These are phyloP conservation scores for Drusus annulatus DNA, from an alignment of 1,140 invertebrate species.

Conservation along the genomic window DNA sequence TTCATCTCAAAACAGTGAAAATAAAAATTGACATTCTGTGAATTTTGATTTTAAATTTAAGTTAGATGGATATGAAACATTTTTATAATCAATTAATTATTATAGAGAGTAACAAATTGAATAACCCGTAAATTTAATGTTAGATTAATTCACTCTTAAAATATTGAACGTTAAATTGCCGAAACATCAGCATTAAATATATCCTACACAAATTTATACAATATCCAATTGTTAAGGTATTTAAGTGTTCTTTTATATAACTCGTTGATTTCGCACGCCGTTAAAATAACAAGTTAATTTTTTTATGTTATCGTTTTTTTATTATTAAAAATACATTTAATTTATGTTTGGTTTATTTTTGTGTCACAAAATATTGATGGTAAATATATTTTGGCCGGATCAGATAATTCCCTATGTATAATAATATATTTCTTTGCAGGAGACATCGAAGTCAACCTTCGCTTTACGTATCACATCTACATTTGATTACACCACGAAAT, in stretches of 20 bases:
- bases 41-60: slow-evolving; percentile 39
- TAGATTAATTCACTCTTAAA: slow-evolving; percentile 30
- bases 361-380: slow-evolving; percentile 57
- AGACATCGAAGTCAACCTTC: too few species aligned
- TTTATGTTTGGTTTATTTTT: slow-evolving; percentile 50
- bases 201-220: slow-evolving; percentile 9
- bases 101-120: slow-evolving; percentile 19
- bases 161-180: slow-evolving; percentile 27
- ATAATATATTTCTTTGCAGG: slow-evolving; percentile 26
- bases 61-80: not conserved
- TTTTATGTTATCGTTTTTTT: slow-evolving; percentile 51
- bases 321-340: slow-evolving; percentile 56
- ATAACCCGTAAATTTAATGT: slow-evolving; percentile 15
- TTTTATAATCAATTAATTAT: slow-evolving; percentile 4
- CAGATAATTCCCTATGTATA: slow-evolving; percentile 38
- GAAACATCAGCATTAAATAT: slow-evolving; percentile 18
- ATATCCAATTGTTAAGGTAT: slow-evolving; percentile 21
- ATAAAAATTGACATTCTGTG: not conserved
- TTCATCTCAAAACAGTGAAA: not conserved
- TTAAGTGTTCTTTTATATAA: slow-evolving; percentile 49
- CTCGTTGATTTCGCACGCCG: slow-evolving; percentile 52
- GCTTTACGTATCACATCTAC: slow-evolving; percentile 18
- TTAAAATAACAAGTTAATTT: slow-evolving; percentile 55
- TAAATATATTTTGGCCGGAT: slow-evolving; percentile 56
- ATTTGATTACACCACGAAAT: not conserved